Base-by-base conservation (phyloP, 2,113 vertebrate genomes). In the Mystacornis crossleyi region DNA sequence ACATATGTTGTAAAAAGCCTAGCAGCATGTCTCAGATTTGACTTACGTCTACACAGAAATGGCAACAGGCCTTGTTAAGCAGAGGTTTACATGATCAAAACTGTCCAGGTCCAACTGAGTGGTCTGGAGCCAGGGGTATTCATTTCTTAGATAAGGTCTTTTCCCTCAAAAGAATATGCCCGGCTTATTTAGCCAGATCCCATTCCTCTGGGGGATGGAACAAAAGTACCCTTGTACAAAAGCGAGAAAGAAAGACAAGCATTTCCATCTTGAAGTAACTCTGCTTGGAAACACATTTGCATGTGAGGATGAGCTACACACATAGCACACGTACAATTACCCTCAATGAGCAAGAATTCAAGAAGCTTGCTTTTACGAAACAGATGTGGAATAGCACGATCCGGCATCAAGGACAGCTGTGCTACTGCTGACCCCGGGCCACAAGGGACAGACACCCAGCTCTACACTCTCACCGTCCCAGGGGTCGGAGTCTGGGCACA, bases 401-500 rank as follows among this genome's bases (percentile, higher is more conserved):
- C 45, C 34, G 66, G 17, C 23, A 18, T 18, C 6, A 28, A 51
- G 20, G 24, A n/a, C 23, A 67, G 53, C 18, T 66, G 51, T 81
- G 43, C 34, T 34, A 9, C 34, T 51, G 48, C 48, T 62, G 45
- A 36, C 23, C 29, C 34, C 28, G n/a, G 21, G 42, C 4, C 24
- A 40, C 34, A 60, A 17, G 24, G 17, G 8, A 6, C 24, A 26
- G 21, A 53, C 21, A 57, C 8, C 6, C 45, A n/a, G 8, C 14
- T 81, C 38, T 58, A 23, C 62, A 24, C 2, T n/a, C 38, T 14
- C 3, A 34, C 31, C 1, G 0, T 16, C 5, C 2, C 33, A 17
- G 0, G 2, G 6, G 8, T 25, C 26, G 5, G 14, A 60, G 9
- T 8, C 21, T 6, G 2, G 1, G 1, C 14, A 15, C 7, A 9